Percentiles rank a stretch among this genome's conserved stretches.
phyloP scores from a whole-genome alignment of 2,888 invertebrate species.

The Lysandra bellargus region DNA sequence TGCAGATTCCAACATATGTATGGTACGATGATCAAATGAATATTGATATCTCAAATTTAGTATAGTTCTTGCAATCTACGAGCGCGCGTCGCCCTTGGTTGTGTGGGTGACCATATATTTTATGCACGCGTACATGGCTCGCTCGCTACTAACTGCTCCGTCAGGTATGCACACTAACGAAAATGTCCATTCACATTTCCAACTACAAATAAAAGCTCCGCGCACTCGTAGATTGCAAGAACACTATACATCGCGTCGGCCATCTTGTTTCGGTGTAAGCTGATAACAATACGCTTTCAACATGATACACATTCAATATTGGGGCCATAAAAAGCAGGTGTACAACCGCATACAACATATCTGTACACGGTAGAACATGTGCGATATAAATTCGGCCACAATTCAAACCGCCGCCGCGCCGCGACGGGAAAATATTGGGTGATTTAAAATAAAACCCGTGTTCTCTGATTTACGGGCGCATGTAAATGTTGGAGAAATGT shows the following conservation, averaged over 20 bases:
- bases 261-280: background rate
- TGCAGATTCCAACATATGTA: too few relatives aligned
- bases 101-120: too few relatives aligned
- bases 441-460: slow-evolving; percentile 41
- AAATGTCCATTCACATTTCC: too few relatives aligned
- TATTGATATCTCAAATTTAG: too few relatives aligned
- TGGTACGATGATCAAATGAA: background rate
- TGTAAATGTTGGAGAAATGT: slow-evolving; percentile 33
- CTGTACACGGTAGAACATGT: slow-evolving; percentile 42
- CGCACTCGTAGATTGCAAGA: too few relatives aligned
- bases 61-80: too few relatives aligned
- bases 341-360: slow-evolving; percentile 35
- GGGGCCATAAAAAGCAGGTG: slow-evolving; percentile 41
- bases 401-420: slow-evolving; percentile 40
- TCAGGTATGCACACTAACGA: too few relatives aligned
- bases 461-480: slow-evolving; percentile 39
- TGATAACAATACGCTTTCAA: slow-evolving; percentile 1
- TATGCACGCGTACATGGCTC: too few relatives aligned
- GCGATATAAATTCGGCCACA: slow-evolving; percentile 44
- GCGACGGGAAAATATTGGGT: slow-evolving; percentile 38
- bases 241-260: background rate
- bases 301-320: slow-evolving; percentile 40
- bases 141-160: too few relatives aligned
- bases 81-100: too few relatives aligned
- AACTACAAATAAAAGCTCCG: too few relatives aligned